Evolutionary conservation across 2,888 invertebrate genomes (phyloP).

Genomic region (Scaptomyza tumidula): DNA sequence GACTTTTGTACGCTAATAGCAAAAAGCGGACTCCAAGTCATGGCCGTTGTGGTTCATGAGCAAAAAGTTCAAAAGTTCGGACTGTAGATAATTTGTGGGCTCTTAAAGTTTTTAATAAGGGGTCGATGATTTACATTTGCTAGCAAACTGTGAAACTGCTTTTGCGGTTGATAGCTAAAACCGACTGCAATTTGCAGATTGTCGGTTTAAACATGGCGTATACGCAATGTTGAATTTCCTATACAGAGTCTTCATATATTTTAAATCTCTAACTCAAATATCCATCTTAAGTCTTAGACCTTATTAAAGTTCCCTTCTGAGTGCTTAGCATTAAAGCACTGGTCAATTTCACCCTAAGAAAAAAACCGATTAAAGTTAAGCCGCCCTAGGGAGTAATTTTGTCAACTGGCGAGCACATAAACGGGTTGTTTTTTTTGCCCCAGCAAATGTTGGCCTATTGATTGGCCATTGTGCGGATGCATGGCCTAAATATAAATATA

Average conservation of each 20-base stretch:
- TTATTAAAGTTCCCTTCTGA: slow-evolving; percentile 3
- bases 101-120: slow-evolving; percentile 75
- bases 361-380: slow-evolving; percentile 35
- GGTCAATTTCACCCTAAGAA: slow-evolving; percentile 17
- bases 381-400: slow-evolving; percentile 50
- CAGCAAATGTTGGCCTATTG: slow-evolving; percentile 40
- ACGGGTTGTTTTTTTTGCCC: slow-evolving; percentile 35
- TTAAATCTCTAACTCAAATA: background rate
- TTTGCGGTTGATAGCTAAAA: slow-evolving; percentile 24
- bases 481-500: slow-evolving; percentile 42
- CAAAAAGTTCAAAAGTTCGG: slow-evolving; percentile 70
- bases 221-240: slow-evolving; percentile 17
- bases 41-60: slow-evolving; percentile 56
- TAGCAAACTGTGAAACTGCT: slow-evolving; percentile 35
- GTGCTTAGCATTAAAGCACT: slow-evolving; percentile 53
- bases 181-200: slow-evolving; percentile 29
- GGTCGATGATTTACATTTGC: slow-evolving; percentile 76
- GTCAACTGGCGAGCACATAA: slow-evolving; percentile 53
- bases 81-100: slow-evolving; percentile 74
- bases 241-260: background rate
- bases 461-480: slow-evolving; percentile 44
- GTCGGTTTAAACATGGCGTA: slow-evolving; percentile 22
- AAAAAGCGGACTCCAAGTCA: slow-evolving; percentile 54
- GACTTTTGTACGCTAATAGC: slow-evolving; percentile 78
- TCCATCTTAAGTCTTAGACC: no score